Percentiles rank a stretch among this genome's conserved stretches.
These are phyloP conservation scores for Diplodus puntazzo DNA, from an alignment of 2,797 vertebrate species.

Conservation along the genomic window DNA sequence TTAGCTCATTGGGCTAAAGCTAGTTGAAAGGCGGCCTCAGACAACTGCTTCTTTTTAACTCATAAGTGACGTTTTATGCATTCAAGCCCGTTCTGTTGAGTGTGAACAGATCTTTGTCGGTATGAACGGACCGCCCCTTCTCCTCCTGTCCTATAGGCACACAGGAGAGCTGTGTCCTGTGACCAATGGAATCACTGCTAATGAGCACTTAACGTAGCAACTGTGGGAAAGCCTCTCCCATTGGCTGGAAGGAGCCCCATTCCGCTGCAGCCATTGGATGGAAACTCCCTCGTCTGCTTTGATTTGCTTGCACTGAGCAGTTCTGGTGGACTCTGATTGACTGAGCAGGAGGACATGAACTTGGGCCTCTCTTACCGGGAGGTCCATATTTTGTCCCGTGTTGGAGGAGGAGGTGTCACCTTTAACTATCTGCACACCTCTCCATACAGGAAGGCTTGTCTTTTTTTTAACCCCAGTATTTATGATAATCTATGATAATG, in stretches of 20 bases:
- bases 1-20: slow-evolving; percentile 43
- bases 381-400: slow-evolving; percentile 56
- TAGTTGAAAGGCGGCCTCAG: slow-evolving; percentile 42
- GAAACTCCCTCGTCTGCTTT: slow-evolving; percentile 55
- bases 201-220: slow-evolving; percentile 81
- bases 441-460: slow-evolving; percentile 73
- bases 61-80: slow-evolving; percentile 58
- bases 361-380: slow-evolving; percentile 46
- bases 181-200: slow-evolving; percentile 69
- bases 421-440: slow-evolving; percentile 72
- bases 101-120: slow-evolving; percentile 45
- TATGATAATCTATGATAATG: slow-evolving; percentile 82
- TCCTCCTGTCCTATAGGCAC: slow-evolving; percentile 46
- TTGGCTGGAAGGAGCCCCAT: slow-evolving; percentile 21
- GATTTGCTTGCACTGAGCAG: slow-evolving; percentile 70
- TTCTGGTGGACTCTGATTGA: slow-evolving; percentile 66
- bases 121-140: slow-evolving; percentile 35
- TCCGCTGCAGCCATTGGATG: no score
- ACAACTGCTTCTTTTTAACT: slow-evolving; percentile 55
- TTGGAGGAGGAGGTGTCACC: slow-evolving; percentile 62
- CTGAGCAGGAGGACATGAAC: slow-evolving; percentile 56
- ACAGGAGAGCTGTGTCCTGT: slow-evolving; percentile 80
- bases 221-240: slow-evolving; percentile 52
- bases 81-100: slow-evolving; percentile 50
- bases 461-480: slow-evolving; percentile 78